Base-by-base conservation (phyloP, 2,113 vertebrate species). In the Arvicanthis niloticus region DNA sequence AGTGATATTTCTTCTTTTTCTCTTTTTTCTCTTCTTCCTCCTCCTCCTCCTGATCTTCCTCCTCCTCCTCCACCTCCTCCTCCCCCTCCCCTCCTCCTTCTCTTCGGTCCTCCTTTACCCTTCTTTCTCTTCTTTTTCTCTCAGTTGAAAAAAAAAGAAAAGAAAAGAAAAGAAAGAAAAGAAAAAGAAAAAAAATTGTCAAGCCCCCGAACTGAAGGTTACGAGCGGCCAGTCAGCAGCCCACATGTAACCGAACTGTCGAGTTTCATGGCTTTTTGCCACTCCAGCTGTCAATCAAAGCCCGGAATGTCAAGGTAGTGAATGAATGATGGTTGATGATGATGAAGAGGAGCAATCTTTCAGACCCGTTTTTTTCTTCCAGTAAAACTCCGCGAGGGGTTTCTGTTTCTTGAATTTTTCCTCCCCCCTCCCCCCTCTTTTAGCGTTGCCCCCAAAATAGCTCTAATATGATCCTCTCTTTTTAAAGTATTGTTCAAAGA, bases 241-340 rank as follows among this genome's bases (percentile, higher is more conserved):
- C 99, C 99, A 99, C 99, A 99, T 99, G 99, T 99, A 99, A 99
- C 99, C 99, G 99, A 99, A 99, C 99, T 99, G 99, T 99, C 99
- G 99, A 99, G 99, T 99, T 99, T 99, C 99, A 99, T 99, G 99
- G 99, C 99, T 99, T 99, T 99, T 99, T 99, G 99, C 99, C 99
- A 99, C 99, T 99, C 99, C 99, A 99, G 99, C 99, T 99, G 99
- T 99, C 99, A 99, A 99, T 99, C 99, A 99, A 99, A 99, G 99
- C 99, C 99, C 99, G 99, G 99, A 99, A 99, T 99, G 99, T 99
- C 99, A 99, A 99, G 99, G 99, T 99, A 99, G 99, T 99, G 99
- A 99, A 99, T 99, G 99, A 99, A 99, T 99, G 99, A 99, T 99
- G 99, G 99, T 99, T 99, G 99, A 99, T 99, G 99, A 99, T 99